Base-by-base conservation (phyloP, 92 coral and sea anemone genomes). In the Epizoanthus stellaris region DNA sequence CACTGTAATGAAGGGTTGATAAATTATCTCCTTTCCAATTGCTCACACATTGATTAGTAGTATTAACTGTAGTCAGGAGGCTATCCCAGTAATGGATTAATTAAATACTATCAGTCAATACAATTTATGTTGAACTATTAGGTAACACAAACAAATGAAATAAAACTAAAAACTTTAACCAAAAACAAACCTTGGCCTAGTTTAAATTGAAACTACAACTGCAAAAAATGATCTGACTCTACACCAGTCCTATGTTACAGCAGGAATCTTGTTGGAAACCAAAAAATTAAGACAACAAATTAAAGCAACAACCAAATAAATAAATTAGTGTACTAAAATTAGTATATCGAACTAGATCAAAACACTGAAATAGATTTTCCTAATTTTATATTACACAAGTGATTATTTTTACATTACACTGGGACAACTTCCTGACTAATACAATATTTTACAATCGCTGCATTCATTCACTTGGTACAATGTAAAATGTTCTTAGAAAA, bases 1-100 rank as follows among this genome's bases (percentile, higher is more conserved):
- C 98, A 94, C 95, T 88, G 98, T 94, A 94, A 89, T 88, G 97
- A 91, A 92, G 95, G 85, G 98, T 91, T 76, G 93, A 86, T 85
- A 72, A 90, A 90, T 90, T 80, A 80, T 86, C 90, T 85, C 89
- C 93, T 89, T 92, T 91, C 87, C 88, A 90, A 80, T 94, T 94
- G 98, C 98, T 94, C 98, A 94, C 98, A 94, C 93, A 94, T 94
- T 94, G 93, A 88, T 86, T 81, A 54, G 75, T 66, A 85, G 85
- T 70, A 80, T 64, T n/a, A 67, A 59, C 77, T 21, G 45, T 77
- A 30, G 59, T 38, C 91, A 69, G 59, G 30, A 30, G 3, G 53
- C 5, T 71, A 70, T 76, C 75, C 88, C 54, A 69, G 52, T 34
- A 58, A 20, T 40, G 25, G 45, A 57, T 38, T 54, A 17, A 53